Evolutionary conservation across 2,888 invertebrate genomes (phyloP).

Genomic region (Tipula unca): DNA sequence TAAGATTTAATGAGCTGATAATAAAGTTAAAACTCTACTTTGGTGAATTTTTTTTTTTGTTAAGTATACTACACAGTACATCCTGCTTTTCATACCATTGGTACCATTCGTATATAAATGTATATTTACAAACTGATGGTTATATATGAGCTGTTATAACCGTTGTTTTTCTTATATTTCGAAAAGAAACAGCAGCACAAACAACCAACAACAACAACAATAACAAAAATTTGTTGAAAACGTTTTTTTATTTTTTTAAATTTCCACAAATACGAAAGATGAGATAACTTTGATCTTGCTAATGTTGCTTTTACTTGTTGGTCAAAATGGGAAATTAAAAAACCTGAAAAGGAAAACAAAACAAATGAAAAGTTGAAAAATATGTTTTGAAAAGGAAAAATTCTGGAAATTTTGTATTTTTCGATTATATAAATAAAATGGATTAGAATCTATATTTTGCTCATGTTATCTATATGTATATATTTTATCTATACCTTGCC

Average conservation of each 20-base stretch:
- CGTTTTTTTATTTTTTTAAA: neutral
- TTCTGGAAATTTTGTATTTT: neutral
- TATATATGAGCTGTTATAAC: neutral
- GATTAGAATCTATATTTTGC: constrained; percentile 8
- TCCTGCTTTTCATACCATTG: neutral
- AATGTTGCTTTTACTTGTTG: constrained; percentile 14
- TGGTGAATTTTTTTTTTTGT: neutral
- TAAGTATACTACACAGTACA: neutral
- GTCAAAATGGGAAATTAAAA: neutral
- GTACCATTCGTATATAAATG: neutral
- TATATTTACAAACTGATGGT: neutral
- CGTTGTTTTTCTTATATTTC: neutral
- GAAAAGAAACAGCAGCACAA: neutral
- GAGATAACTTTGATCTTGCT: constrained; percentile 14
- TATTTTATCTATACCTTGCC: neutral
- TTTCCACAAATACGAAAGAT: neutral
- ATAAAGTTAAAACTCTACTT: constrained; percentile 8
- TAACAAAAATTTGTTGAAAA: neutral
- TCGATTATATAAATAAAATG: neutral
- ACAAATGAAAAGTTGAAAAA: neutral
- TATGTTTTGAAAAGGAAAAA: neutral
- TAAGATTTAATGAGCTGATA: constrained; percentile 14
- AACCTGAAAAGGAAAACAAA: neutral
- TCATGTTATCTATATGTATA: neutral
- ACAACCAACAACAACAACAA: neutral